Evolutionary conservation across 2,113 vertebrate genomes (phyloP), one percentile per base, ranked within the genome.

Genomic region (Perca schrenkii): DNA sequence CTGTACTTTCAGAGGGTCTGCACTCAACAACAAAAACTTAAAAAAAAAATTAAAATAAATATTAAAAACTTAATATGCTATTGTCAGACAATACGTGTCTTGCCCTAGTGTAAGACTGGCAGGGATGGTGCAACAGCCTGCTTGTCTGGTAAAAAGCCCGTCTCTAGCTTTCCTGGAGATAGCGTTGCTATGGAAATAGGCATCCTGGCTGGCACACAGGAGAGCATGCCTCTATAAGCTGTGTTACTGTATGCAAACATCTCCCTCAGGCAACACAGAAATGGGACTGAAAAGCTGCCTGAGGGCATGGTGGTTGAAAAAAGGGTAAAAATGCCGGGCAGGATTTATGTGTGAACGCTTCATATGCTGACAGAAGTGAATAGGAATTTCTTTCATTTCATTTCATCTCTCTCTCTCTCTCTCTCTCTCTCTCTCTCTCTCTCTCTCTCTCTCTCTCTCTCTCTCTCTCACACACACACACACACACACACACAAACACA

Each of bases 161-260:
- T 67, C 80, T 74, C 61, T 22, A 14, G 75, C 78, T 84, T 79
- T 77, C 68, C 83, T 64, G 19, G 72, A 90, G 74, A 90, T 76
- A 86, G 73, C 0, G 92, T 94, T 94, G 92, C 92, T 79, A 94
- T 94, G 93, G 93, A 78, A 84, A 94, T 92, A 86, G 70, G 85
- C 88, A 84, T 86, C 71, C 61, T 77, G 71, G 49, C 60, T 73
- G 52, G 64, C 68, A 50, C 89, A 79, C 79, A 66, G 79, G 83
- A 85, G 84, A 92, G 74, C 57, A 25, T 40, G 68, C 28, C 60
- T 67, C 77, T 56, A 67, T 63, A 80, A 83, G 80, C 81, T 80
- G 67, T 82, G 75, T 74, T 73, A 64, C 28, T 82, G 46, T 72
- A 82, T 77, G 75, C 71, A 78, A 79, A 79, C 77, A 73, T 69